Evolutionary conservation across 2,888 invertebrate species (phyloP), one percentile per base, ranked within the genome.

Genomic region (Frankliniella fusca): DNA sequence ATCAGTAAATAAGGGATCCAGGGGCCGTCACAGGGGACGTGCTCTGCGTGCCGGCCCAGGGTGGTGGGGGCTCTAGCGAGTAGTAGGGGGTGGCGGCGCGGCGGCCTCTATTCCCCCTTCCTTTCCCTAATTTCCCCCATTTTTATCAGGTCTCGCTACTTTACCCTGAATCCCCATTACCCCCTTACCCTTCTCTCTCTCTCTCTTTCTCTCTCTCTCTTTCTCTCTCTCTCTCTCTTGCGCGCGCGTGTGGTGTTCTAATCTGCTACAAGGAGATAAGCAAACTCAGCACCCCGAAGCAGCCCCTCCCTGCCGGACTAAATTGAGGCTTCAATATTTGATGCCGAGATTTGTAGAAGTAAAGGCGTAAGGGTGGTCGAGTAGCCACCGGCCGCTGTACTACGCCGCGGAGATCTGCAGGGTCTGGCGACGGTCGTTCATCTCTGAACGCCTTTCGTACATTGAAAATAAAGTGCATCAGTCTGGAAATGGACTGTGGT

Each of bases 281-380:
- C 27, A 76, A 76, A 76, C 27, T 27, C 70, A 76, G 70, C 27
- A 27, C 70, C 54, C 61, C 15, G 20, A 20, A 20, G 7, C 61
- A 15, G 27, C 7, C 23, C 23, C 70, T 7, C 70, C 70, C 23
- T 8, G 23, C 70, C 27, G 27, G 70, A 23, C 70, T 76, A 76
- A 76, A 76, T 76, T 76, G 70, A 76, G 27, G 70, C 70, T 76
- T 76, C 70, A 76, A 76, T 76, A 76, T 76, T 76, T 76, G 70
- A 76, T 76, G 70, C 23, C 70, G 23, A 76, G 70, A 76, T 76
- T 76, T 76, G 70, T 76, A 10, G 70, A 23, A 2, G 27, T 27
- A 27, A 27, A 76, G 23, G 70, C 70, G 70, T 12, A 27, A 38
- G 70, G 9, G 70, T 23, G n/a, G 23, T 0, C n/a, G 27, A 76